Conservation (phyloP, 2,113 vertebrate genomes). For the Dasyornis broadbenti region DNA sequence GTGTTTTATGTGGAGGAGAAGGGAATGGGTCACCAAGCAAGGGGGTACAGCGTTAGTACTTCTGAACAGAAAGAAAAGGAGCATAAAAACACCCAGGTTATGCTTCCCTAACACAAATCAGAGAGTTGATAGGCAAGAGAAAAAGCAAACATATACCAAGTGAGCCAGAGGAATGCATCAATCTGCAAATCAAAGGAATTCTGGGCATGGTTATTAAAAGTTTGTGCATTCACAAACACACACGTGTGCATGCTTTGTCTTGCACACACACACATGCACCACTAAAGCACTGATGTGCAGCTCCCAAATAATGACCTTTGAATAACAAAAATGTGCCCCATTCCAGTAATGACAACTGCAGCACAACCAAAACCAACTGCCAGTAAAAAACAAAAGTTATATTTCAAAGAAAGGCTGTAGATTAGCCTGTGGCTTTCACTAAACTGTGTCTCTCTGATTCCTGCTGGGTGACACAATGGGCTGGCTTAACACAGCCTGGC, state of each 20-base stretch:
- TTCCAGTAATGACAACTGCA: background rate
- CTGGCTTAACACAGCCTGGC: constrained; percentile 9
- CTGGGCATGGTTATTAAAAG: background rate
- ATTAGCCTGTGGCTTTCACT: constrained; percentile 39
- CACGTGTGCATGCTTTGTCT: background rate
- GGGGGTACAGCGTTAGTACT: background rate
- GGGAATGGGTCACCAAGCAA: constrained; percentile 18
- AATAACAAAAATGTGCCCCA: background rate
- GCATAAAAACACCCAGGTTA: background rate
- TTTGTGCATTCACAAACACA: background rate
- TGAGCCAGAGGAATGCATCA: background rate
- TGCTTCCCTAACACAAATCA: background rate
- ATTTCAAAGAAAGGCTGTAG: constrained; percentile 31
- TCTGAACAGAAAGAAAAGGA: background rate
- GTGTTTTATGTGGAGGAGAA: constrained; percentile 47
- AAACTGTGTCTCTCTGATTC: constrained; percentile 27
- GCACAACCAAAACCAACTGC: background rate
- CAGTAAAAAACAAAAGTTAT: background rate
- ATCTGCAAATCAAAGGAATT: background rate
- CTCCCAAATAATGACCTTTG: background rate
- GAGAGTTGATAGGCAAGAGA: background rate
- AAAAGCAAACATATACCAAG: background rate
- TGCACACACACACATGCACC: background rate
- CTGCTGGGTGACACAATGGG: constrained; percentile 40
- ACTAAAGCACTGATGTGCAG: background rate